These are phyloP conservation scores for Anguilla pacifica DNA, from an alignment of 2,797 vertebrate species.

Conservation along the genomic window DNA sequence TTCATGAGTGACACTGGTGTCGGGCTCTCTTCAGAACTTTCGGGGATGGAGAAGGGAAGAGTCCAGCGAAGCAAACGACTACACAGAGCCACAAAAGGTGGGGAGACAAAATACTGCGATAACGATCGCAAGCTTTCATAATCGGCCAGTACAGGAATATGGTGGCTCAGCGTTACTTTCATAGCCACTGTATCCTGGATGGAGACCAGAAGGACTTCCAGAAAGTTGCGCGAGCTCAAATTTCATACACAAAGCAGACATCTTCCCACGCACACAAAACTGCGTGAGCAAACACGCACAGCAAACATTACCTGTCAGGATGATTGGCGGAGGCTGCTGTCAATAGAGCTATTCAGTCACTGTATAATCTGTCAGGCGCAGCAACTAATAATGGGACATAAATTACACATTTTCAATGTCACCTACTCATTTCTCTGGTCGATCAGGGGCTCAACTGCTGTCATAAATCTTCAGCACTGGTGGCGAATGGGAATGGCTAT, in stretches of 20 bases:
- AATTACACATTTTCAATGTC: slow-evolving; percentile 1
- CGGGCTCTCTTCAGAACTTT: background rate
- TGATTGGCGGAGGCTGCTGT: slow-evolving; percentile 14
- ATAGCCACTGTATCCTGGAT: slow-evolving; percentile 46
- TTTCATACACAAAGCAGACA: slow-evolving; percentile 4
- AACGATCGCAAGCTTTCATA: slow-evolving; percentile 60
- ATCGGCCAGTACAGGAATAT: slow-evolving; percentile 58
- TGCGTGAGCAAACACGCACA: background rate
- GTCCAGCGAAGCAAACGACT: slow-evolving; percentile 34
- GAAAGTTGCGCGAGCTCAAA: slow-evolving; percentile 40
- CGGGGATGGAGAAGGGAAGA: background rate
- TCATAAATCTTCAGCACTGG: background rate
- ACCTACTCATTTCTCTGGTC: background rate
- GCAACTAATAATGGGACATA: slow-evolving; percentile 10
- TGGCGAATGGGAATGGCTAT: background rate
- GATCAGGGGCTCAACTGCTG: background rate
- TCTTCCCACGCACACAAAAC: background rate
- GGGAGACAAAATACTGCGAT: slow-evolving; percentile 55
- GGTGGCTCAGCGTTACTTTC: slow-evolving; percentile 50
- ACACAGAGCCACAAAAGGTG: slow-evolving; percentile 45
- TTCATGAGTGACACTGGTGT: background rate
- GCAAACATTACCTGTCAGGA: background rate
- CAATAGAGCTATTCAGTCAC: slow-evolving; percentile 21
- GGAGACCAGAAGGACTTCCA: slow-evolving; percentile 42
- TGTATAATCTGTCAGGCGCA: background rate